Evolutionary conservation across 2,888 invertebrate species (phyloP), one percentile per base, ranked within the genome.

Genomic region (Lottia gigantea): DNA sequence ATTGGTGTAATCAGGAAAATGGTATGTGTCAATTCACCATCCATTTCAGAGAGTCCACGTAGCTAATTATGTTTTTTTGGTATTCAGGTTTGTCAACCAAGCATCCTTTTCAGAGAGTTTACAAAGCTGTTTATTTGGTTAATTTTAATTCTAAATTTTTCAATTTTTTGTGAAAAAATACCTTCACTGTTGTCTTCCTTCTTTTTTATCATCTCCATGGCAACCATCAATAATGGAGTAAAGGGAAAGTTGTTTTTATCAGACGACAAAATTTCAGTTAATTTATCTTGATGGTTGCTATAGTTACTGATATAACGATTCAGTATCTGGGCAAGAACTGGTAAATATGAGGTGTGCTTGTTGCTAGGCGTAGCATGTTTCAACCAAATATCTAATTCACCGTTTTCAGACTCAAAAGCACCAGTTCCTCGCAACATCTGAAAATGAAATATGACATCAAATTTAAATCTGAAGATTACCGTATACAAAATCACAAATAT

Each of bases 251-350:
- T 82, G 69, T 45, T 40, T 40, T 74, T 67, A 19, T 72, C 65
- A 19, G 67, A 62, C 14, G 73, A 66, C 31, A 73, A 6, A 47
- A 73, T 23, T 7, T 77, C 74, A 16, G 71, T 16, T 26, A 74
- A 71, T 67, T 73, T 78, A 70, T 82, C 82, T 66, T 80, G 80
- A 70, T 81, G 78, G 7, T 80, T 80, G 64, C 78, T 77, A 19
- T 82, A 82, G 69, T 83, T 83, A 67, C 72, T 73, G 64, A 83
- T 77, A 68, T 76, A 81, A 46, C 75, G 76, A 23, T 78, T 78
- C 61, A 82, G 68, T 14, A 80, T 71, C 46, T 72, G 69, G 26
- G 80, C 72, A 23, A 82, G 67, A 67, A 80, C 78, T 16, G 75
- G 67, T 26, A 81, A 71, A 1, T 81, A 65, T 6, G 40, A 67